phyloP scores from a whole-genome alignment of 2,113 vertebrate species.

The Tetrao urogallus region DNA sequence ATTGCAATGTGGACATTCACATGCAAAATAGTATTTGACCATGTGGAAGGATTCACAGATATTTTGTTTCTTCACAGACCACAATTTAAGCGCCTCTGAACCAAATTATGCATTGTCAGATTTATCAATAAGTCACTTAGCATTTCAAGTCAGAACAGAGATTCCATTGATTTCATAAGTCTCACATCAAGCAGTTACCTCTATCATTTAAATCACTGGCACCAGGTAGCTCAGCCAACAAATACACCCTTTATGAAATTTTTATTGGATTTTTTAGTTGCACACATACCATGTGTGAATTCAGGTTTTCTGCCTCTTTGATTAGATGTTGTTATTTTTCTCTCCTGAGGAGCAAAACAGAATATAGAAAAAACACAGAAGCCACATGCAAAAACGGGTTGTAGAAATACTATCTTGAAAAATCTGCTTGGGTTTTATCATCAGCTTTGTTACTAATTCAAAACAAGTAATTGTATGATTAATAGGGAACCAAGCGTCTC shows the following conservation, averaged over 20 bases:
- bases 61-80: neutral
- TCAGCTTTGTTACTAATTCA: neutral
- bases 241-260: neutral
- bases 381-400: neutral
- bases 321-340: neutral
- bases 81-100: neutral
- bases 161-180: neutral
- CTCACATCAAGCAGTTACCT: neutral
- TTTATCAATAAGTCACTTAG: neutral
- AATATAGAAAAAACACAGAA: neutral
- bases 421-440: neutral
- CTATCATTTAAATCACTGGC: neutral
- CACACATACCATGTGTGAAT: neutral
- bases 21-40: neutral
- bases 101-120: neutral
- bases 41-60: neutral
- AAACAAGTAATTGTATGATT: neutral
- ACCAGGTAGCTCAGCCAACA: neutral
- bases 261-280: neutral
- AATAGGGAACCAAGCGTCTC: neutral
- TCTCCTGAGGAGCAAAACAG: neutral
- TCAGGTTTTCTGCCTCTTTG: neutral
- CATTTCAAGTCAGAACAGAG: neutral
- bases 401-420: neutral
- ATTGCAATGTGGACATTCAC: neutral